Conservation (phyloP, 2,113 vertebrate genomes). For the Nyctereutes procyonoides region DNA sequence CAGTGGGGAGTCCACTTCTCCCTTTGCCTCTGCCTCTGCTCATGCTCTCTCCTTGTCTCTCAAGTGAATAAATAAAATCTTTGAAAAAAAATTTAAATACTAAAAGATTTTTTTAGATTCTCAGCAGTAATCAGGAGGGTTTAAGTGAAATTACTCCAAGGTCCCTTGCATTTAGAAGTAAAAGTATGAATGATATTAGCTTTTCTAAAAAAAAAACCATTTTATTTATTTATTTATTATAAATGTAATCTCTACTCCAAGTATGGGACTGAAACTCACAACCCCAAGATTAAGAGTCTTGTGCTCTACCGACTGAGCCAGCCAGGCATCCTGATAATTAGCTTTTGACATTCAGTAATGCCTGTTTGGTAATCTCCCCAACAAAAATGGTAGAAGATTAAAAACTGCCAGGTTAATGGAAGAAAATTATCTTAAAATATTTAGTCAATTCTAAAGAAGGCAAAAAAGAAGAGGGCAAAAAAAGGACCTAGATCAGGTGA, state of each 20-base stretch:
- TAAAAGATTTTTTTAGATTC: neutral
- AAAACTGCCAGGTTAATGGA: neutral
- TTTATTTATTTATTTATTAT: neutral
- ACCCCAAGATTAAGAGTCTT: constrained; percentile 88
- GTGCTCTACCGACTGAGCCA: constrained; percentile 88
- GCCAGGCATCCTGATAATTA: constrained; percentile 66
- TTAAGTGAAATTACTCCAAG: neutral
- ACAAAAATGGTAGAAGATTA: neutral
- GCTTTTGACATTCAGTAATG: neutral
- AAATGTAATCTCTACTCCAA: neutral
- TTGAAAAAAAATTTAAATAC: neutral
- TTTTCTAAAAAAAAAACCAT: neutral
- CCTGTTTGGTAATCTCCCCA: neutral
- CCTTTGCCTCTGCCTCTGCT: neutral
- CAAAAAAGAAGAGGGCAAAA: neutral
- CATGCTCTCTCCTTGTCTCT: neutral
- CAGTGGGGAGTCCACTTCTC: neutral
- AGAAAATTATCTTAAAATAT: constrained; percentile 8
- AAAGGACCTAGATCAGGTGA: neutral
- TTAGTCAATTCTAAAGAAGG: neutral
- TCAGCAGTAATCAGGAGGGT: neutral
- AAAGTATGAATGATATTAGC: neutral
- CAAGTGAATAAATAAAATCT: neutral
- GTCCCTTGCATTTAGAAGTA: neutral
- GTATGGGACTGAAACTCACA: constrained; percentile 82